Conservation (phyloP, 2,113 vertebrate species). For the Monopterus albus region DNA sequence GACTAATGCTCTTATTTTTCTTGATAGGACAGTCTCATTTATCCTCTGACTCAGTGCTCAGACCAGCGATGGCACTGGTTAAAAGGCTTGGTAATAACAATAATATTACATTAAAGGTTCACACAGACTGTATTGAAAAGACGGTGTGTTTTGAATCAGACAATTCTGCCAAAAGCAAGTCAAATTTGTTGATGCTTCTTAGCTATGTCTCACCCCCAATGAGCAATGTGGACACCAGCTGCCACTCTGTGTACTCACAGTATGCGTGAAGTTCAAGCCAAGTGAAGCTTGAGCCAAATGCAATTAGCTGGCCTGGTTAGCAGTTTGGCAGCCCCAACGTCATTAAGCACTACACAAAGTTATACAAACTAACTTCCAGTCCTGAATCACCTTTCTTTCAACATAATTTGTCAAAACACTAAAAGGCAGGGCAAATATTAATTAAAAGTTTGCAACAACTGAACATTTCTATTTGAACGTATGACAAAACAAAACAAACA, state of each 20-base stretch:
- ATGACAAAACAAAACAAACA: conserved; percentile 48
- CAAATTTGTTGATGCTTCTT: conserved; percentile 56
- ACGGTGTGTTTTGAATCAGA: conserved; percentile 33
- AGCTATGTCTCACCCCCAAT: conserved; percentile 52
- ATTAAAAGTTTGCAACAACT: conserved; percentile 45
- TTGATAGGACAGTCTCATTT: not conserved
- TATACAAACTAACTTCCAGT: conserved; percentile 42
- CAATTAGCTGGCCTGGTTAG: conserved; percentile 59
- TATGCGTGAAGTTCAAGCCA: conserved; percentile 52
- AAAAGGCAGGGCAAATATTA: conserved; percentile 14
- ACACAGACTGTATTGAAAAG: conserved; percentile 12
- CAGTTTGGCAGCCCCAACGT: conserved; percentile 37
- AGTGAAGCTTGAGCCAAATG: conserved; percentile 59
- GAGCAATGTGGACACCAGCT: conserved; percentile 62
- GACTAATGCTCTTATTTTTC: not conserved
- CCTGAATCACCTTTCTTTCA: conserved; percentile 45
- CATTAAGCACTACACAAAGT: conserved; percentile 51
- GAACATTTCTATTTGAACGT: conserved; percentile 43
- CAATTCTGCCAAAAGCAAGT: conserved; percentile 37
- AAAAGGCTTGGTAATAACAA: conserved; percentile 5
- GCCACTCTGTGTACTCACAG: conserved; percentile 57
- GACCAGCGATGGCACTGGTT: conserved; percentile 11
- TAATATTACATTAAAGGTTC: not conserved
- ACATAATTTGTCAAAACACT: conserved; percentile 20
- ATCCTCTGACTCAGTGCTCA: not conserved